Conservation (phyloP, 2,113 vertebrate species). For the Rhombomys opimus region DNA sequence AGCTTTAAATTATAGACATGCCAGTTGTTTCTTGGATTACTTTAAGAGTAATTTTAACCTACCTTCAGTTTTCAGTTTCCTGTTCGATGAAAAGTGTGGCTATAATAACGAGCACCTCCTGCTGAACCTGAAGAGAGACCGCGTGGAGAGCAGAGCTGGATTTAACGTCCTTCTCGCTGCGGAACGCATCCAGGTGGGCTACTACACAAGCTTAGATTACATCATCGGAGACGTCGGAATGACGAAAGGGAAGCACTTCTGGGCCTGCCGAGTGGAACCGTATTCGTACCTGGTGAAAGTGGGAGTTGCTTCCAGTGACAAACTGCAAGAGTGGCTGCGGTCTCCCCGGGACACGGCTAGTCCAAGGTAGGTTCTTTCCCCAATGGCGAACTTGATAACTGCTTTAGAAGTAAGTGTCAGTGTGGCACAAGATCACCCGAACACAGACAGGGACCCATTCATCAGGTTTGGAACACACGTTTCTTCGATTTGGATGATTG, state of each 20-base stretch:
- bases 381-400: background rate
- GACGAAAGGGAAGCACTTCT: conserved; percentile 95
- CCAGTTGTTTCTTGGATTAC: conserved; percentile 53
- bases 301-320: conserved; percentile 94
- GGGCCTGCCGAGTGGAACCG: conserved; percentile 94
- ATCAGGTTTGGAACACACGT: background rate
- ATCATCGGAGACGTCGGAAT: conserved; percentile 95
- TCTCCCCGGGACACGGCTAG: conserved; percentile 93
- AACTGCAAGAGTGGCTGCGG: conserved; percentile 96
- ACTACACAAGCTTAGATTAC: conserved; percentile 94
- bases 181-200: conserved; percentile 94
- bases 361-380: conserved; percentile 89
- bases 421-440: background rate
- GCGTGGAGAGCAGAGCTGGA: conserved; percentile 94
- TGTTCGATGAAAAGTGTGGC: conserved; percentile 97
- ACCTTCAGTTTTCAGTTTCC: conserved; percentile 93
- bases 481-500: background rate
- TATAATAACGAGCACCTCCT: conserved; percentile 93
- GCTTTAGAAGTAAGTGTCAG: background rate
- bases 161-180: conserved; percentile 92
- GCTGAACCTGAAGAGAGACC: conserved; percentile 90
- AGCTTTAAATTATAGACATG: conserved; percentile 9
- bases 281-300: conserved; percentile 96
- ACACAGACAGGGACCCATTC: background rate
- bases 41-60: conserved; percentile 62